These are phyloP conservation scores for Coranthus polyacanthus DNA, from an alignment of 2,797 vertebrate species.

Conservation along the genomic window DNA sequence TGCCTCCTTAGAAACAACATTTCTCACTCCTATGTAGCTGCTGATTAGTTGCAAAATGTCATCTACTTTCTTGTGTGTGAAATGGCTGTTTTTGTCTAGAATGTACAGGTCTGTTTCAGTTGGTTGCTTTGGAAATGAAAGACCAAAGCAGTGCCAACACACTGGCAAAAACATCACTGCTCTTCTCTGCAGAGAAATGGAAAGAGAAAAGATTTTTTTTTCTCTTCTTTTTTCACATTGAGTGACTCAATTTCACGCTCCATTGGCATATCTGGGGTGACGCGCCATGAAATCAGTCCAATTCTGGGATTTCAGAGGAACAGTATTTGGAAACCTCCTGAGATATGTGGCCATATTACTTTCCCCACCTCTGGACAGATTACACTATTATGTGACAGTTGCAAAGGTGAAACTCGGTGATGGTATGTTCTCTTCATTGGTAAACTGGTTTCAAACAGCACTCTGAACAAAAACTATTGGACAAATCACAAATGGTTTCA, in stretches of 20 bases:
- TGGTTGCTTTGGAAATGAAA: constrained; percentile 71
- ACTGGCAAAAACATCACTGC: constrained; percentile 48
- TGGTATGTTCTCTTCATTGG: constrained; percentile 57
- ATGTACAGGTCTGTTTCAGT: constrained; percentile 70
- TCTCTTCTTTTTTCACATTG: constrained; percentile 80
- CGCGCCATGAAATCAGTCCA: constrained; percentile 88
- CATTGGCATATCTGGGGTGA: constrained; percentile 86
- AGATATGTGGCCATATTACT: constrained; percentile 87
- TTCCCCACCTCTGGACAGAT: constrained; percentile 81
- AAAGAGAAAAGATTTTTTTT: constrained; percentile 70
- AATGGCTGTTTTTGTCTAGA: constrained; percentile 61
- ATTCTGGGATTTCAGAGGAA: constrained; percentile 88
- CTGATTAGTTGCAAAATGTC: constrained; percentile 61
- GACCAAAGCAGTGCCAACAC: constrained; percentile 56
- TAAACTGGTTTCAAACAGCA: constrained; percentile 66
- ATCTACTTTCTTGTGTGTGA: constrained; percentile 47
- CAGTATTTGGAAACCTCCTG: constrained; percentile 86
- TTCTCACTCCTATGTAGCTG: constrained; percentile 36
- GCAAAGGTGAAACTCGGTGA: constrained; percentile 76
- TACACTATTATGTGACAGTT: constrained; percentile 81
- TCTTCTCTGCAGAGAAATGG: constrained; percentile 66
- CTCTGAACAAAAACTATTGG: constrained; percentile 50
- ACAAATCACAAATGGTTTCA: constrained; percentile 57
- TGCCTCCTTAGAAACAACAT: constrained; percentile 30
- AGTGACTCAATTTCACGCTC: constrained; percentile 90